phyloP scores from a whole-genome alignment of 1,140 invertebrate genomes.

The Chironomus striatipennis region DNA sequence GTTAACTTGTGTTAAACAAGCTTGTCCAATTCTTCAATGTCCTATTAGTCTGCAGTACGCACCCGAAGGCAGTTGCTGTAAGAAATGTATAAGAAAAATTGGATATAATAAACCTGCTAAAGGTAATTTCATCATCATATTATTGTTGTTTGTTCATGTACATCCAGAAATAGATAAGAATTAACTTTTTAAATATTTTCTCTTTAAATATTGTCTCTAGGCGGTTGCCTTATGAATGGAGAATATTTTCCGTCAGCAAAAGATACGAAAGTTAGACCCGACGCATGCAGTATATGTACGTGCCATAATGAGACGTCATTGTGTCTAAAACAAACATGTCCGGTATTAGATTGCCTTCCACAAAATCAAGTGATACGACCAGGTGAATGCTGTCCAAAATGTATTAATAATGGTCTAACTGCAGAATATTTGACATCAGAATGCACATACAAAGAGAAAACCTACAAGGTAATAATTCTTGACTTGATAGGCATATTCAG shows the following conservation, averaged over 20 bases:
- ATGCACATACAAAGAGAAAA: conserved; percentile 53
- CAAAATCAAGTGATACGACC: conserved; percentile 54
- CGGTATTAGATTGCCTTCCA: conserved; percentile 67
- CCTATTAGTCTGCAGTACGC: conserved; percentile 53
- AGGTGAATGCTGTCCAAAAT: conserved; percentile 70
- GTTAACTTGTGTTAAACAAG: conserved; percentile 70
- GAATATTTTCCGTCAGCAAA: conserved; percentile 48
- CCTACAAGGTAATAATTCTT: conserved; percentile 49
- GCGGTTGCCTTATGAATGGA: conserved; percentile 60
- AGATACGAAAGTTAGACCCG: conserved; percentile 51
- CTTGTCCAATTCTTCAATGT: conserved; percentile 77
- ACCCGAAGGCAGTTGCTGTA: conserved; percentile 72
- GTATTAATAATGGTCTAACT: no score
- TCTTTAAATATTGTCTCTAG: conserved; percentile 33
- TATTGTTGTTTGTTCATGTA: conserved; percentile 17
- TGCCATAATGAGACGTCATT: conserved; percentile 68
- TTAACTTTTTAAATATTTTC: no score
- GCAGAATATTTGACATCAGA: conserved; percentile 51
- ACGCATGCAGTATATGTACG: conserved; percentile 73
- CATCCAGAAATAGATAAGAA: no score
- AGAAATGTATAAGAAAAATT: conserved; percentile 59
- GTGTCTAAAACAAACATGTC: conserved; percentile 70
- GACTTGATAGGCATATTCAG: no score
- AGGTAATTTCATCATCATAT: conserved; percentile 14
- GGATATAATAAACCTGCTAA: conserved; percentile 40